Percentiles rank a stretch among this genome's conserved stretches.
These are phyloP conservation scores for Gambelia wislizenii DNA, from an alignment of 2,797 vertebrate genomes.

Conservation along the genomic window DNA sequence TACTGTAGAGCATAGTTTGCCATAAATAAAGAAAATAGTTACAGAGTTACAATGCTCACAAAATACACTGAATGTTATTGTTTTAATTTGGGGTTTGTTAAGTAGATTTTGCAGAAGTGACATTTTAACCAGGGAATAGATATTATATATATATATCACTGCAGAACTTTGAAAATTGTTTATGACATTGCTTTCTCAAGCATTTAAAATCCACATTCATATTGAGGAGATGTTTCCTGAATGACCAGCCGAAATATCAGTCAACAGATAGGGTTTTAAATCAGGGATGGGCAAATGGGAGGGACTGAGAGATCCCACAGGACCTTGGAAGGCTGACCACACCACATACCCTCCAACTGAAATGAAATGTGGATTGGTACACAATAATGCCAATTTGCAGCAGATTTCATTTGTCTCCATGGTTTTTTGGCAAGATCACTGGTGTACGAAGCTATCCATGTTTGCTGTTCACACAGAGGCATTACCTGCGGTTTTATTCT, in stretches of 20 bases:
- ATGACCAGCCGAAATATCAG: neutral
- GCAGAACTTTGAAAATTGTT: neutral
- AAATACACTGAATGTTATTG: slow-evolving; percentile 47
- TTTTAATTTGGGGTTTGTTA: neutral
- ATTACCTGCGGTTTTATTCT: no score
- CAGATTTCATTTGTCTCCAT: no score
- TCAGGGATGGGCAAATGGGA: no score
- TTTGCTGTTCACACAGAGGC: no score
- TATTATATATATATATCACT: neutral
- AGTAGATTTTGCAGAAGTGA: slow-evolving; percentile 32
- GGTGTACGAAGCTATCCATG: no score
- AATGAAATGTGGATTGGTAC: no score
- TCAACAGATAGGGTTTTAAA: neutral
- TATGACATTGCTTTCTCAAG: neutral
- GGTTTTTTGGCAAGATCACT: no score
- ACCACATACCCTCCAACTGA: no score
- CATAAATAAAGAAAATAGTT: slow-evolving; percentile 11
- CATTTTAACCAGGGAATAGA: neutral
- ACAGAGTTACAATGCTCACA: slow-evolving; percentile 31
- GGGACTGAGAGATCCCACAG: no score
- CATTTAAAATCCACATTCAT: neutral
- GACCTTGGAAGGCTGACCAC: no score
- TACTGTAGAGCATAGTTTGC: slow-evolving; percentile 15
- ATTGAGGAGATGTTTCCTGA: neutral
- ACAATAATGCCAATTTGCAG: no score